phyloP scores from a whole-genome alignment of 2,797 vertebrate species.

The Falco novaeseelandiae region DNA sequence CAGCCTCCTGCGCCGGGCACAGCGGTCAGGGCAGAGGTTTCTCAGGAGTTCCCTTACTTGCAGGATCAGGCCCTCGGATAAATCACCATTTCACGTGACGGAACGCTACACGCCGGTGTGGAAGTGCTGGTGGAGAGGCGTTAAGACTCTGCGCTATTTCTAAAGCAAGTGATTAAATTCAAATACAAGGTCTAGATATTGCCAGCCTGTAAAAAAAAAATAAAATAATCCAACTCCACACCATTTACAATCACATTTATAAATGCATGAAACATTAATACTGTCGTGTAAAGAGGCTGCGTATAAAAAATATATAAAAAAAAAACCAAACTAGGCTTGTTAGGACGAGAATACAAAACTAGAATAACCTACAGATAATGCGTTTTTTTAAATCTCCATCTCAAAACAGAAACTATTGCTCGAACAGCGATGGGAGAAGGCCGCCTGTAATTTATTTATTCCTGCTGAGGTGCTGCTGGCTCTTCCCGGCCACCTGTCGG shows the following conservation, averaged over 20 bases:
- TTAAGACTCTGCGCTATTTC: neutral
- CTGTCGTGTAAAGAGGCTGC: neutral
- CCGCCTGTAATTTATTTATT: neutral
- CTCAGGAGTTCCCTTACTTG: accelerated
- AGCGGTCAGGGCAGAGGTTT: neutral
- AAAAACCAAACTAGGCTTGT: neutral
- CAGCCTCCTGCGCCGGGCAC: too few relatives aligned
- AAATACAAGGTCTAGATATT: neutral
- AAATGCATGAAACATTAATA: neutral
- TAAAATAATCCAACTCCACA: neutral
- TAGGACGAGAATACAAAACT: neutral
- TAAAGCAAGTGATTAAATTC: neutral
- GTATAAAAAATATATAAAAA: slow-evolving; percentile 18
- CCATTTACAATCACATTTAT: neutral
- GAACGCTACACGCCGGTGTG: neutral
- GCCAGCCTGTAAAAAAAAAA: neutral
- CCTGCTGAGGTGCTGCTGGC: accelerated
- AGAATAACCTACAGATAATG: neutral
- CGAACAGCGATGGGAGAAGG: neutral
- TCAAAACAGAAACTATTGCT: neutral
- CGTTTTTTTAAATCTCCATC: neutral
- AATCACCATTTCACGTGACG: neutral
- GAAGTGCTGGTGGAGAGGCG: neutral
- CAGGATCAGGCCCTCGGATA: neutral
- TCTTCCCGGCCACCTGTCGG: neutral